phyloP scores from a whole-genome alignment of 2,888 invertebrate genomes.

The Acanthosoma haemorrhoidale region DNA sequence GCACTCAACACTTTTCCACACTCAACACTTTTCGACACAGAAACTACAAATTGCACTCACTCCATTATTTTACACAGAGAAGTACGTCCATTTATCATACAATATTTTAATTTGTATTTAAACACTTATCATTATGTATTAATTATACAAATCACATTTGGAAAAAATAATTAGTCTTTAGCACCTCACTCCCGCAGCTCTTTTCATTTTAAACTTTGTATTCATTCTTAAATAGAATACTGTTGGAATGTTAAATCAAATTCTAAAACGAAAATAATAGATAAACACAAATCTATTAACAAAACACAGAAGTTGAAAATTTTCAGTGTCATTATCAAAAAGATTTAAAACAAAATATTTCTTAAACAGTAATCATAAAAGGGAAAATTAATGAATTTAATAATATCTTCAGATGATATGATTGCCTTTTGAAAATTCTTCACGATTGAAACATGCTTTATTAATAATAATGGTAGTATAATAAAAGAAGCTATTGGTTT shows the following conservation, averaged over 20 bases:
- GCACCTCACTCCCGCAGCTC: constrained; percentile 17
- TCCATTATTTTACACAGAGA: constrained; percentile 30
- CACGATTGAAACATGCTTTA: too few species aligned
- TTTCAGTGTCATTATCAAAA: too few species aligned
- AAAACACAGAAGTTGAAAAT: too few species aligned
- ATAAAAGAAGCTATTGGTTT: too few species aligned
- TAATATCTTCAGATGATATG: too few species aligned
- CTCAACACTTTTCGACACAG: constrained; percentile 40
- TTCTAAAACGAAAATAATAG: constrained; percentile 12
- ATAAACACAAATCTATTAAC: constrained; percentile 3
- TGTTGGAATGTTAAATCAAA: constrained; percentile 9
- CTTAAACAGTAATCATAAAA: too few species aligned
- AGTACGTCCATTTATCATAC: constrained; percentile 26
- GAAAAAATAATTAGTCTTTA: constrained; percentile 23
- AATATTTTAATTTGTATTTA: constrained; percentile 18
- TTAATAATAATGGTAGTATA: too few species aligned
- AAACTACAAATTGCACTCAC: constrained; percentile 41
- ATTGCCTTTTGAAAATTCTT: too few species aligned
- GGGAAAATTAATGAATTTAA: too few species aligned
- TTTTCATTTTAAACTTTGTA: neutral
- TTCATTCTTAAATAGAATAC: neutral
- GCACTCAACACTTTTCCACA: constrained; percentile 40
- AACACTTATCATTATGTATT: constrained; percentile 34
- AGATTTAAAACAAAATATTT: too few species aligned
- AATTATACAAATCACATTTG: constrained; percentile 38